Evolutionary conservation across 2,797 vertebrate genomes (phyloP), one percentile per base, ranked within the genome.

Genomic region (Apogon hyalosoma): DNA sequence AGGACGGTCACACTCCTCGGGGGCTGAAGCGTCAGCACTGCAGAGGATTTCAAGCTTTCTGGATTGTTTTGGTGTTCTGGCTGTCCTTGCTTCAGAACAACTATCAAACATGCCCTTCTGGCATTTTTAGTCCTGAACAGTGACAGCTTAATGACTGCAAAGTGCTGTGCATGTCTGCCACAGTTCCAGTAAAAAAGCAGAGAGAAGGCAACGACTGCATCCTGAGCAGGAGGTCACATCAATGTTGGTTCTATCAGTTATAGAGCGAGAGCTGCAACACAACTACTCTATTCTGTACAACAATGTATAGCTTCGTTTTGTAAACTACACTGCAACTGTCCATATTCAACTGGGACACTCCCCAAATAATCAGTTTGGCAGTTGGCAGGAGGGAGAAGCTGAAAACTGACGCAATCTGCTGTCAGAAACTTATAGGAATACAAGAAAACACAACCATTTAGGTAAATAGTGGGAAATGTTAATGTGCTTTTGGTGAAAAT

Each of bases 41-140:
- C 72, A n/a, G 52, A 76, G 38, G n/a, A 76, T 60, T 65, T 66
- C 21, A 62, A 11, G 14, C 11, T 42, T 62, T 69, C 56, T 38
- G 49, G 38, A 12, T 54, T 18, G 55, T 18, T 74, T 43, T 24
- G 50, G 36, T 15, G 33, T 33, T 41, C 19, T 7, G 63, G 19
- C 16, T 0, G 7, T 39, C 39, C 6, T 64, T 31, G 2, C 49
- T 59, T 24, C 47, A 45, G 43, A 56, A 63, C 47, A 43, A 11
- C 53, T 41, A 21, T 59, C 51, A 59, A 31, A 55, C 55, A 36
- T 6, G 39, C 11, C 1, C 38, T 49, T 7, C n/a, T 12, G 53
- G 5, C 41, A 12, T 18, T 33, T 13, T 42, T 64, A 6, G 15
- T 15, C 7, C n/a, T 3, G n/a, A 52, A 41, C 59, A 15, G 43